Base-by-base conservation (phyloP, 2,888 invertebrate genomes). In the Sinohyriopsis cumingii region DNA sequence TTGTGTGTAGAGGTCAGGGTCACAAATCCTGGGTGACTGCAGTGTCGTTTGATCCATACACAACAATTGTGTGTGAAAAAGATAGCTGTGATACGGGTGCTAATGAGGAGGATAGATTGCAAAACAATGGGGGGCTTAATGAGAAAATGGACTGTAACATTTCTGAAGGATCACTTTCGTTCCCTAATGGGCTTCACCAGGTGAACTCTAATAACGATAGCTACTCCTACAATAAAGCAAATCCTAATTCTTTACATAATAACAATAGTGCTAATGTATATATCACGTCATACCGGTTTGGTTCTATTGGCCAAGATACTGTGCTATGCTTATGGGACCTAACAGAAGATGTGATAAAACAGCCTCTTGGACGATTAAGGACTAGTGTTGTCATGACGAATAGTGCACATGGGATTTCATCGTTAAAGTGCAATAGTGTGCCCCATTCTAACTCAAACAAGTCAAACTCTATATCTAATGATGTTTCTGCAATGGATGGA, bases 1-100 rank as follows among this genome's bases (percentile, higher is more conserved):
- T 99, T 9, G 96, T 98, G 12, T 99, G 98, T n/a, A 92, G 99
- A 59, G 99, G 98, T 0, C 97, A 98, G 88, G 99, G 99, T 0
- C 99, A 99, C 91, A 93, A 96, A 82, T 98, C 98, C 69, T 99
- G 99, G 99, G 97, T 99, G 24, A 96, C 96, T 66, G 96, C 97
- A 25, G 98, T 99, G 25, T 95, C 97, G 7, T 98, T 98, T 82
- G 90, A 90, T 76, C 84, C 86, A 7, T 88, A 84, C 80, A 88
- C 88, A 18, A 94, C 94, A 18, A 94, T 94, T 82, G 93, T 81
- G 65, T 75, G 75, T 76, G 76, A 93, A 73, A 91, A 92, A 74
- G 85, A 84, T 69, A 91, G 76, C 67, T 81, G 86, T 73, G 93
- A 93, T 80, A 92, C 92, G 87, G 85, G 87, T 76, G 88, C 85